These are phyloP conservation scores for Odontothrips loti DNA, from an alignment of 2,888 invertebrate species.

Conservation along the genomic window DNA sequence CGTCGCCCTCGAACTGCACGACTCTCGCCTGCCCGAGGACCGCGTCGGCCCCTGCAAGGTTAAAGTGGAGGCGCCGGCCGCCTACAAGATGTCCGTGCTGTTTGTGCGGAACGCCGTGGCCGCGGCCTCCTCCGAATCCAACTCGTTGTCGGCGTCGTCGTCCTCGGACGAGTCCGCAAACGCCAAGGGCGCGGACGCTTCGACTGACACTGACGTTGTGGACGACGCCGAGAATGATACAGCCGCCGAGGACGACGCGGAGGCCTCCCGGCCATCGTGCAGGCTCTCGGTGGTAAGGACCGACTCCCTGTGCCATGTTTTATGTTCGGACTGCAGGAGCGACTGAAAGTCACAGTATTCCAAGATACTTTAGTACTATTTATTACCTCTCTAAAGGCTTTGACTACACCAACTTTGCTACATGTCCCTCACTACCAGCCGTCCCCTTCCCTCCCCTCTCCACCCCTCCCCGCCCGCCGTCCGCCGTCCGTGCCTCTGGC, in stretches of 20 bases:
- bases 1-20: background rate
- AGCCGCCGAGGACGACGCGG: background rate
- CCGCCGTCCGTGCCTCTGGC: background rate
- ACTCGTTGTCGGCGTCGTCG: background rate
- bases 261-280: background rate
- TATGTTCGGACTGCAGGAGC: too few species aligned
- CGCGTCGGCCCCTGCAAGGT: background rate
- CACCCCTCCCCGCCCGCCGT: too few species aligned
- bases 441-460: too few species aligned
- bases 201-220: too few species aligned
- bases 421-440: too few species aligned
- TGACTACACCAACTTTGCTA: too few species aligned
- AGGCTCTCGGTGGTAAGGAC: background rate
- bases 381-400: too few species aligned
- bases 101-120: background rate
- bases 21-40: background rate
- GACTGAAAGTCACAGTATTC: too few species aligned
- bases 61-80: background rate
- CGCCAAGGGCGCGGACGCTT: too few species aligned
- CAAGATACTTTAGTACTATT: too few species aligned
- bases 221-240: too few species aligned
- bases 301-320: background rate
- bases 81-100: slow-evolving; percentile 5
- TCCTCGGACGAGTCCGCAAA: too few species aligned
- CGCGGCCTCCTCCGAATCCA: background rate